phyloP scores from a whole-genome alignment of 2,888 invertebrate genomes.

The Tridacna gigas region DNA sequence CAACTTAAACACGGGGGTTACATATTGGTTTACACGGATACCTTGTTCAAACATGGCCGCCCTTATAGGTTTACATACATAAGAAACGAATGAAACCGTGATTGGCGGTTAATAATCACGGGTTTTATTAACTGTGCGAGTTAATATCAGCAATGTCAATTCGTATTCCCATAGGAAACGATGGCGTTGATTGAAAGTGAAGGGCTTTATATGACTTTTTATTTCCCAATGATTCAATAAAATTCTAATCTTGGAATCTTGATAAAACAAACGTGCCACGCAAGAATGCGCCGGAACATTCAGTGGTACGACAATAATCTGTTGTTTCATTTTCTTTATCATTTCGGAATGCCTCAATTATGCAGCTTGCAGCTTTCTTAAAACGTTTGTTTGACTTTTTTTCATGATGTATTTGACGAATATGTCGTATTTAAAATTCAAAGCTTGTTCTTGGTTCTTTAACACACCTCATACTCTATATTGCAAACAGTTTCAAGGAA shows the following conservation, averaged over 20 bases:
- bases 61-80: conserved; percentile 38
- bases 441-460: no score
- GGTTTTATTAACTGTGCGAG: conserved; percentile 28
- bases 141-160: conserved; percentile 28
- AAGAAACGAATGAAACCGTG: conserved; percentile 29
- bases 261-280: conserved; percentile 28
- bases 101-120: conserved; percentile 44
- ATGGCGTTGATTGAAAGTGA: conserved; percentile 28
- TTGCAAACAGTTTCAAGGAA: no score
- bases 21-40: conserved; percentile 67
- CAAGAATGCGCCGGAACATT: not conserved
- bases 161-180: conserved; percentile 26
- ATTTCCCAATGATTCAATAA: conserved; percentile 28
- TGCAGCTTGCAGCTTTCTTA: no score
- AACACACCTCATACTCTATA: no score
- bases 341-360: no score
- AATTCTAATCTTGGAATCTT: conserved; percentile 27
- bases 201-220: conserved; percentile 32
- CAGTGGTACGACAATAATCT: not conserved
- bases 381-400: no score
- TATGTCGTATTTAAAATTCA: no score
- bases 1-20: conserved; percentile 68
- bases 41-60: conserved; percentile 64
- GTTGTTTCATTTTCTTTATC: no score
- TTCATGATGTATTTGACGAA: no score